Evolutionary conservation across 2,113 vertebrate genomes (phyloP), one percentile per base, ranked within the genome.

Genomic region (Callipepla californica): DNA sequence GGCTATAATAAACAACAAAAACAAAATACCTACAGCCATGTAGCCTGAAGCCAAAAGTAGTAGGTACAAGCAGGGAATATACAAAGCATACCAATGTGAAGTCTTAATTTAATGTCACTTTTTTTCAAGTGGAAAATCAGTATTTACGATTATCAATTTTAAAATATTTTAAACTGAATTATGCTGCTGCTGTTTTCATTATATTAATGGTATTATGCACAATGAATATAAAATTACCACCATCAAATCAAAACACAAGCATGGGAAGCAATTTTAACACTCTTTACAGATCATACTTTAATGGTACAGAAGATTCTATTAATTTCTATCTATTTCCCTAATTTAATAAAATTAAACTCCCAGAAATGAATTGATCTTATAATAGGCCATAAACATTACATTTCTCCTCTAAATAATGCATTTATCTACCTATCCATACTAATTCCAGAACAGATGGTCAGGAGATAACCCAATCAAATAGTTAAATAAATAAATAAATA

Each of bases 311-410:
- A 61, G 50, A 88, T 82, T 94, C 36, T 5, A 45, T 80, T 92
- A 51, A 68, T 67, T 85, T 89, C 18, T 45, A 13, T 69, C 23
- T 45, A 11, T 74, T 94, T 74, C 48, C 21, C 59, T 76, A 85
- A 78, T 42, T 78, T 72, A 85, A 90, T 48, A 87, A 89, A 88
- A 89, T 83, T 81, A 66, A 80, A 51, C 11, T 92, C 59, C n/a
- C 47, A 51, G 14, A 14, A 87, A 36, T 45, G 84, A 91, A 74
- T 48, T 6, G 65, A 40, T 86, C 19, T 44, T 44, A 53, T 6
- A 2, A 11, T 14, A 92, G 58, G 51, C 17, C 51, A 38, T 34
- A 81, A 69, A 25, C 69, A 44, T 45, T 59, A 72, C 22, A 90
- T 67, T 38, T 15, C n/a, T 15, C 17, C 58, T 51, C 42, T 69